Percentiles rank a stretch among this genome's conserved stretches.
phyloP scores from a whole-genome alignment of 2,113 vertebrate genomes.

The Lanius collurio region DNA sequence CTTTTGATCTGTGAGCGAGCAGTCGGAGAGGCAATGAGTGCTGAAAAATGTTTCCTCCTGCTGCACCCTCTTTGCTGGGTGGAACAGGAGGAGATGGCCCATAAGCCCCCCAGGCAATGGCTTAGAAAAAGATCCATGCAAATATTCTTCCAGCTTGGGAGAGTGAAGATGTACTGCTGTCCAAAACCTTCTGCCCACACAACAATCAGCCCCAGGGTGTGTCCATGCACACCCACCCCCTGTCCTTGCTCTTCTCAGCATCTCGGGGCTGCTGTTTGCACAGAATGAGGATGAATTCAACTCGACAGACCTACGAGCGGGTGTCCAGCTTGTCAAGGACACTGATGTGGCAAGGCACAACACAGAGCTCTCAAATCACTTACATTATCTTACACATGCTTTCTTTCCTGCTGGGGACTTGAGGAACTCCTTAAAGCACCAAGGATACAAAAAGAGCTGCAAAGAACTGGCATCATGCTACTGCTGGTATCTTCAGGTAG shows the following conservation, averaged over 20 bases:
- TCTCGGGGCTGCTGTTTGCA: neutral
- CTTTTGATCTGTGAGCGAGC: neutral
- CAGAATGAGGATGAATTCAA: neutral
- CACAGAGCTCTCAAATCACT: neutral
- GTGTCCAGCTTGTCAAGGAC: neutral
- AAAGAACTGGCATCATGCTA: neutral
- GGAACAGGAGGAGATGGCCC: neutral
- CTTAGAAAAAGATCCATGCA: neutral
- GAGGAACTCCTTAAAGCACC: neutral
- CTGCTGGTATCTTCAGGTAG: neutral
- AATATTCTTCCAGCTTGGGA: neutral
- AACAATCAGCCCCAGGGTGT: neutral
- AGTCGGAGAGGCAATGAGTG: neutral
- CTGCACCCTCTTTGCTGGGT: accelerated
- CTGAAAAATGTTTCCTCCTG: neutral
- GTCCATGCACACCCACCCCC: neutral
- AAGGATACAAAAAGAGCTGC: neutral
- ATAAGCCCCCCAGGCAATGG: neutral
- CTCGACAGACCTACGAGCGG: neutral
- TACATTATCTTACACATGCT: neutral
- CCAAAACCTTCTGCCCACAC: neutral
- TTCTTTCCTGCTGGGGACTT: neutral
- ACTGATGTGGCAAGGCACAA: neutral
- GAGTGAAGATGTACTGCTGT: neutral
- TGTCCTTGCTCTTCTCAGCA: neutral